A percentile compares a stretch with the other conserved stretches of the same genome.
phyloP scores from a whole-genome alignment of 2,888 invertebrate genomes.

The Parnassius smintheus region DNA sequence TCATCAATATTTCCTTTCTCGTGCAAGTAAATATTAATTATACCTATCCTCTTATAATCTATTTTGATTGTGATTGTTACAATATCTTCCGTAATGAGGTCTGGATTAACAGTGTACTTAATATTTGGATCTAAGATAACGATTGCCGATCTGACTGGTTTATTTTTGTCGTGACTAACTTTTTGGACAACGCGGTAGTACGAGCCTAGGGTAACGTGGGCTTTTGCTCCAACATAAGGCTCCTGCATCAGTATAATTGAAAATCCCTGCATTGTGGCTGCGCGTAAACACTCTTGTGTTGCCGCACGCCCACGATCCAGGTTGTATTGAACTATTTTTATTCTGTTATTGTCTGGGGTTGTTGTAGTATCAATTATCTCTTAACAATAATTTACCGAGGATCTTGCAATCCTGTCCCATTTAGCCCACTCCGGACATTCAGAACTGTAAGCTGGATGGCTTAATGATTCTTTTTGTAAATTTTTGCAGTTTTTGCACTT shows the following conservation, averaged over 20 bases:
- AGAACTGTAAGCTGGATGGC: neutral
- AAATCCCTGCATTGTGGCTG: neutral
- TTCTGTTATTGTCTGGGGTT: no score
- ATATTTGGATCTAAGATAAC: neutral
- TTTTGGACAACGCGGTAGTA: neutral
- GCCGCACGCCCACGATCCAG: neutral
- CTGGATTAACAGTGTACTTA: neutral
- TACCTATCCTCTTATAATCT: neutral
- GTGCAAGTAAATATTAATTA: neutral
- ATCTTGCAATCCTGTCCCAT: neutral
- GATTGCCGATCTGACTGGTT: neutral
- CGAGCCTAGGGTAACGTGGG: neutral
- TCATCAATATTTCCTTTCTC: neutral
- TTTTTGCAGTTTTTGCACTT: neutral
- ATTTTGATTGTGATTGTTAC: neutral
- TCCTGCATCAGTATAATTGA: neutral
- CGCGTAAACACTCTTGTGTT: neutral
- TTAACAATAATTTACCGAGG: neutral
- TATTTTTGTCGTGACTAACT: neutral
- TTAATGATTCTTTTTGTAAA: neutral
- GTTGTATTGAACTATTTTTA: no score
- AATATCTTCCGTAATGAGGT: neutral
- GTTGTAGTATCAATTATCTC: no score
- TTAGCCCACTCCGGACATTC: neutral
- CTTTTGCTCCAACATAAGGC: neutral